Base-by-base conservation (phyloP, 1,140 invertebrate genomes). In the Saccostrea echinata region DNA sequence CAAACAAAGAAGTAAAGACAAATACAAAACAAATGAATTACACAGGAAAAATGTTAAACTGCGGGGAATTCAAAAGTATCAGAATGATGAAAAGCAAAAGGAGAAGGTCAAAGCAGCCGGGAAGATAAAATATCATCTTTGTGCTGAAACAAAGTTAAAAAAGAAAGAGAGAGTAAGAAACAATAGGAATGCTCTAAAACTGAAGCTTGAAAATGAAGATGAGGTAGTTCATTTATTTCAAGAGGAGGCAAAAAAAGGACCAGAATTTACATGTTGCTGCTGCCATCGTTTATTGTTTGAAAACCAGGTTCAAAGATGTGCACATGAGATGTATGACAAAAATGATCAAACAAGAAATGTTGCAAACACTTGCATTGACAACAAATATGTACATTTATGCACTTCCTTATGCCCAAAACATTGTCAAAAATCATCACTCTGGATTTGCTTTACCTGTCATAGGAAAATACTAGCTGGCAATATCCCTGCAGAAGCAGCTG, bases 201-300 rank as follows among this genome's bases (percentile, higher is more conserved):
- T 18, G 24, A 64, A 11, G 35, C 35, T 43, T 43, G 61, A 64
- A 24, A 64, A 64, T 21, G 61, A 64, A 64, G 24, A 24, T 24
- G 18, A 21, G 3, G 24, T 64, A 64, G 24, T 52, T 71, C 24
- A 71, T 21, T 18, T 9, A 13, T 85, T 85, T 76, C 33, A 4
- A 35, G 24, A 35, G 21, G 35, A 51, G 18, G 18, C 52, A 43
- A 43, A 30, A 16, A 71, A 85, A 71, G 61, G 61, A 33, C 57
- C 84, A 35, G 27, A 43, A 24, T 61, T 27, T 61, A 33, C 71
- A 51, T 85, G 84, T 85, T 30, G 51, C 8, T 64, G 30, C 21
- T 85, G 84, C 57, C 27, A 64, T 43, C 68, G 68, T 35, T 64
- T 85, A n/a, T 76, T 85, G 4, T 85, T 85, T 71, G 35, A 61